Base-by-base conservation (phyloP, 2,888 invertebrate species). In the Drosophila cracens region DNA sequence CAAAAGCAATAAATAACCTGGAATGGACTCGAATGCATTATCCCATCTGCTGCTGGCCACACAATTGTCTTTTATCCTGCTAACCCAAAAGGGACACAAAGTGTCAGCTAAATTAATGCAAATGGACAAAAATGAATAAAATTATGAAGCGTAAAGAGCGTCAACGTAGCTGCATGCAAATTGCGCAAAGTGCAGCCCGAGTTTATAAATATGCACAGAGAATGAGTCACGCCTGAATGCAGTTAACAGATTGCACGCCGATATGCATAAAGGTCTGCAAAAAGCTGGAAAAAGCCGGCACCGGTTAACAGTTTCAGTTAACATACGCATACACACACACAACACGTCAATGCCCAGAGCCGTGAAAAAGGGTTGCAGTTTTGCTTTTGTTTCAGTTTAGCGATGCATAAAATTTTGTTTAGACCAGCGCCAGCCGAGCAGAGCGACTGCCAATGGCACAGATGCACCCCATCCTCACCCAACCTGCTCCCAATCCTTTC, bases 351-450 rank as follows among this genome's bases (percentile, higher is more conserved):
- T 64, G 52, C 33, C 5, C 13, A 56, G 18, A 48, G 36, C 53
- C 64, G 54, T 64, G 61, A 62, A 38, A 81, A 75, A 71, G 76
- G 87, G 82, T 81, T 77, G 83, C 81, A 70, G 66, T 54, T 60
- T 61, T 60, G 68, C 72, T 64, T 74, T 82, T 87, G 85, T 85
- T 80, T 80, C 69, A 76, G 65, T 25, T 70, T 78, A 76, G 54
- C 90, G 74, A 89, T 76, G 87, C 87, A 81, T 90, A 75, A 78
- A 90, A 87, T 87, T 83, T 46, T 70, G 71, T 74, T 81, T 70
- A 81, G 81, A 40, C 67, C 71, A 73, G 40, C 69, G 60, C 58
- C 84, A 89, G 59, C 70, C 66, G 85, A 84, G 76, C 88, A 89
- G 74, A 84, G 76, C 76, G 59, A 49, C 27, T 25, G 56, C 46